phyloP scores from a whole-genome alignment of 2,113 vertebrate genomes.

The Pseudorhombus dupliciocellatus region DNA sequence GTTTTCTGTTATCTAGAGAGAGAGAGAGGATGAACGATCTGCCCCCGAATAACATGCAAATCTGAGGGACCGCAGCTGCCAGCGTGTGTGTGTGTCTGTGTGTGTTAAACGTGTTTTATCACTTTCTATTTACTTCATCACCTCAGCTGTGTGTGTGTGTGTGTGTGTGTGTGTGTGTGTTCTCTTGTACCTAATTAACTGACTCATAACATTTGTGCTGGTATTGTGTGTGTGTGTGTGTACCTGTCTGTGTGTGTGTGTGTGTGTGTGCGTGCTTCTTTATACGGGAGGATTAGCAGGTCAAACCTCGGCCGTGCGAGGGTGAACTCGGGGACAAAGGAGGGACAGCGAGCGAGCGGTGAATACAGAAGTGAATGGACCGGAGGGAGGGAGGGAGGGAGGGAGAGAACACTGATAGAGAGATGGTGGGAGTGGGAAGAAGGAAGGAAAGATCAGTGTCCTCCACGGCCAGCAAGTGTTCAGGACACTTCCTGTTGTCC shows the following conservation, averaged over 20 bases:
- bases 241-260: constrained; percentile 15
- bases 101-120: not conserved
- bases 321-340: constrained; percentile 64
- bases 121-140: not conserved
- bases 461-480: constrained; percentile 1
- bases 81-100: constrained; percentile 17
- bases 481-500: constrained; percentile 46
- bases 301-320: constrained; percentile 59
- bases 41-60: constrained; percentile 6
- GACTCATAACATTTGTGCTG: constrained; percentile 1
- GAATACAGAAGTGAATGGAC: constrained; percentile 38
- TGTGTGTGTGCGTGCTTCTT: constrained; percentile 40
- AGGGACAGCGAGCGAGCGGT: constrained; percentile 18
- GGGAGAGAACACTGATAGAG: not conserved
- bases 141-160: not conserved
- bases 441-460: not conserved
- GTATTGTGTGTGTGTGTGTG: constrained; percentile 9
- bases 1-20: no score
- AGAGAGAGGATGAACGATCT: constrained; percentile 20
- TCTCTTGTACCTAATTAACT: constrained; percentile 18
- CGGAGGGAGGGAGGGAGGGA: constrained; percentile 35
- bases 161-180: not conserved
- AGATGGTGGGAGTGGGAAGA: no score
- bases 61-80: constrained; percentile 12
- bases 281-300: constrained; percentile 61